Evolutionary conservation across 2,888 invertebrate species (phyloP).

Genomic region (Aethes cnicana): DNA sequence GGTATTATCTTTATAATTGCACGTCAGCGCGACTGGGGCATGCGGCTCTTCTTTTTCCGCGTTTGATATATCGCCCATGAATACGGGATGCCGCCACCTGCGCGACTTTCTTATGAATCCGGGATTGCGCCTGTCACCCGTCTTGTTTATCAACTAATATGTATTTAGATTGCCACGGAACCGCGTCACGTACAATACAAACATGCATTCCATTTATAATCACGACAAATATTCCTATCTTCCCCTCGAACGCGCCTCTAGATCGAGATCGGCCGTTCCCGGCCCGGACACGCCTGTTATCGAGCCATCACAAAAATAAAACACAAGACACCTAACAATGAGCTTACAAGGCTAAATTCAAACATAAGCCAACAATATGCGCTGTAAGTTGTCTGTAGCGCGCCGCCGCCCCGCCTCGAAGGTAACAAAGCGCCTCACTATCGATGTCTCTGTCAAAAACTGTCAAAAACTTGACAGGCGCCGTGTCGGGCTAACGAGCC

Average conservation of each 20-base stretch:
- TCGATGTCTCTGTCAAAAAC: slow-evolving; percentile 82
- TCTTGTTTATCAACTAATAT: slow-evolving; percentile 60
- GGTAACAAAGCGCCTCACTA: slow-evolving; percentile 74
- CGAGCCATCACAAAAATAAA: slow-evolving; percentile 57
- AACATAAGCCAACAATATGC: slow-evolving; percentile 66
- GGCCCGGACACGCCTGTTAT: slow-evolving; percentile 43
- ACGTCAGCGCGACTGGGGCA: slow-evolving; percentile 70
- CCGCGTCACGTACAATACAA: background rate
- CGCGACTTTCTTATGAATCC: slow-evolving; percentile 72
- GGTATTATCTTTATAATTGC: slow-evolving; percentile 83
- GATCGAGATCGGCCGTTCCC: slow-evolving; percentile 16
- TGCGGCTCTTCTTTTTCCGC: slow-evolving; percentile 52
- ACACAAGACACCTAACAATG: slow-evolving; percentile 63
- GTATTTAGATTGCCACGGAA: slow-evolving; percentile 29
- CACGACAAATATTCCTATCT: slow-evolving; percentile 23
- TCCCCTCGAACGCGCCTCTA: background rate
- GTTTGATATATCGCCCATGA: slow-evolving; percentile 80
- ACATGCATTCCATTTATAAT: slow-evolving; percentile 22
- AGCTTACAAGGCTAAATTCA: slow-evolving; percentile 67
- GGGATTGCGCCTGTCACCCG: slow-evolving; percentile 61
- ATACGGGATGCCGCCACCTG: slow-evolving; percentile 79
- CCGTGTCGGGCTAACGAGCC: slow-evolving; percentile 79
- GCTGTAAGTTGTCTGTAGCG: slow-evolving; percentile 56
- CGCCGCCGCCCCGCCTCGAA: slow-evolving; percentile 61
- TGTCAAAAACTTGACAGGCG: slow-evolving; percentile 80